Evolutionary conservation across 2,113 vertebrate species (phyloP).

Genomic region (Elaphurus davidianus): DNA sequence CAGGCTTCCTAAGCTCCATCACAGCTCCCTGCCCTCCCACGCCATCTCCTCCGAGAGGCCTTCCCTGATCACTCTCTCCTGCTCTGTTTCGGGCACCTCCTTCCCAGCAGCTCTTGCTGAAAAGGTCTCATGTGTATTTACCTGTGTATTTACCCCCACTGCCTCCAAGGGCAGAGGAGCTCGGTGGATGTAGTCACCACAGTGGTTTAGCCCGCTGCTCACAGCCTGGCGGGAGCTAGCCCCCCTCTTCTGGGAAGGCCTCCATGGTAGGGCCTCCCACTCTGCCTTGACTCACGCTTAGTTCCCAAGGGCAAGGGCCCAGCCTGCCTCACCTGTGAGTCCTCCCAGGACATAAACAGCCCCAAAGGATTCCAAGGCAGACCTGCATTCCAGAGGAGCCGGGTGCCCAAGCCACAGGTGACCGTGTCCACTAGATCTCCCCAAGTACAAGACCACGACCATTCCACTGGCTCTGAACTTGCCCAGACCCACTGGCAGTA

Average conservation of each 20-base stretch:
- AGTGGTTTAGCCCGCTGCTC: background rate
- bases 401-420: rapidly evolving
- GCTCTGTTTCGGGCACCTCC: background rate
- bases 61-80: no score
- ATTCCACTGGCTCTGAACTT: background rate
- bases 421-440: rapidly evolving
- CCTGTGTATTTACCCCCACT: background rate
- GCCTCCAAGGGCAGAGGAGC: background rate
- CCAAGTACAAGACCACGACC: background rate
- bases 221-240: background rate
- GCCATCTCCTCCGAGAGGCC: background rate
- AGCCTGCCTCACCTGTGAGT: background rate
- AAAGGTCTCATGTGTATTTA: background rate
- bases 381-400: background rate
- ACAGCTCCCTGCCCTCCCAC: rapidly evolving
- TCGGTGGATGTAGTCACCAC: background rate
- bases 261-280: background rate
- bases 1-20: background rate
- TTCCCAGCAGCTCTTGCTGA: background rate
- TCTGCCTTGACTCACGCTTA: background rate
- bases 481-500: background rate
- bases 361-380: background rate
- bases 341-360: background rate
- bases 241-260: background rate
- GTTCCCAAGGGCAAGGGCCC: background rate